phyloP scores from a whole-genome alignment of 2,888 invertebrate species.

The Psylliodes chrysocephalus region DNA sequence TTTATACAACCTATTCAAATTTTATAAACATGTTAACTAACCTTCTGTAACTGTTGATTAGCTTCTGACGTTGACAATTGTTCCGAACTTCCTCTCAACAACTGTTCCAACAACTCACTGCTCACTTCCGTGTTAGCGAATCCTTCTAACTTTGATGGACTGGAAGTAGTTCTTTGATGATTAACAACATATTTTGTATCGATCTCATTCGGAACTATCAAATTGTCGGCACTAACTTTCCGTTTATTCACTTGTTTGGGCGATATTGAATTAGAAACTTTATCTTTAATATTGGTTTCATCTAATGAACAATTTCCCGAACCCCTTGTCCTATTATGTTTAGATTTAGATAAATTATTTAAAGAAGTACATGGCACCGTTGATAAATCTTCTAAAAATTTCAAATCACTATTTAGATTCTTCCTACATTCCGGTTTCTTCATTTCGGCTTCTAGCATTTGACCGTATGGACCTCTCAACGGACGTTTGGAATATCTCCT shows the following conservation, averaged over 20 bases:
- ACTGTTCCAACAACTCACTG: conserved; percentile 78
- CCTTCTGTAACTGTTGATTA: conserved; percentile 57
- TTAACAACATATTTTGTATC: conserved; percentile 65
- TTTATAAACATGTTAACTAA: conserved; percentile 50
- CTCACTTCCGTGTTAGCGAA: conserved; percentile 66
- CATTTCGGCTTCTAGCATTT: conserved; percentile 85
- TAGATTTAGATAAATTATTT: conserved; percentile 52
- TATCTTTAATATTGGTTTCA: conserved; percentile 51
- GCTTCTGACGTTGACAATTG: conserved; percentile 72
- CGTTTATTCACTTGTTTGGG: conserved; percentile 55
- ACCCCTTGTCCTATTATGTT: conserved; percentile 61
- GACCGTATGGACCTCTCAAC: conserved; percentile 79
- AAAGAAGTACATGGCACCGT: conserved; percentile 42
- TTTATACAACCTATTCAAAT: not conserved
- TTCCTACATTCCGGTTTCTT: conserved; percentile 72
- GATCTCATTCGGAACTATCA: conserved; percentile 48
- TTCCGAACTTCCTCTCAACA: conserved; percentile 83
- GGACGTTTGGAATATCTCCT: conserved; percentile 80
- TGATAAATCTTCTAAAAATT: conserved; percentile 66
- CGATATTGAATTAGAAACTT: conserved; percentile 43
- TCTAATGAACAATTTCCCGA: conserved; percentile 69
- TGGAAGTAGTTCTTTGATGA: conserved; percentile 82
- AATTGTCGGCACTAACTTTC: conserved; percentile 64
- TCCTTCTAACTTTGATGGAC: conserved; percentile 80
- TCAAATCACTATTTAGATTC: conserved; percentile 70